These are phyloP conservation scores for Sinocyclocheilus grahami DNA, from an alignment of 2,113 vertebrate species.

Conservation along the genomic window DNA sequence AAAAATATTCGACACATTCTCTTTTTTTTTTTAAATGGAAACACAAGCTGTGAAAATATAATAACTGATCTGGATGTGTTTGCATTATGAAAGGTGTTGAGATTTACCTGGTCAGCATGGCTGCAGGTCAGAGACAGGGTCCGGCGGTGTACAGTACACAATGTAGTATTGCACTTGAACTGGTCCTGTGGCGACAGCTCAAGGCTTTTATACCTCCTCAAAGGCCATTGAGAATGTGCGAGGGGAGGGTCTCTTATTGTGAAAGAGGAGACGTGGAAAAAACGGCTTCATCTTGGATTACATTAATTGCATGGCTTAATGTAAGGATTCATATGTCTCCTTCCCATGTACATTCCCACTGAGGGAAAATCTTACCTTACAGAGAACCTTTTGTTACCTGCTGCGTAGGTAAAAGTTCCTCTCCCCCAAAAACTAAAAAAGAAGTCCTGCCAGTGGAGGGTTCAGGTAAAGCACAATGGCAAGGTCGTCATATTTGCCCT, in stretches of 20 bases:
- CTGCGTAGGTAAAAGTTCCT: conserved; percentile 45
- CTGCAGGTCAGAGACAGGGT: conserved; percentile 56
- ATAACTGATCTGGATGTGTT: not conserved
- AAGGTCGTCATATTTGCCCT: conserved; percentile 11
- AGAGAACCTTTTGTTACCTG: conserved; percentile 60
- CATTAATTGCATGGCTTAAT: conserved; percentile 64
- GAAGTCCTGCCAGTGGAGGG: conserved; percentile 39
- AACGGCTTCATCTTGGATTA: conserved; percentile 58
- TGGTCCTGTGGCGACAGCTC: conserved; percentile 40
- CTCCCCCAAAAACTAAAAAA: not conserved
- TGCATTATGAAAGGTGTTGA: not conserved
- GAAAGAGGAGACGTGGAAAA: conserved; percentile 50
- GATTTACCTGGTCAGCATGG: conserved; percentile 73
- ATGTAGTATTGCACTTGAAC: conserved; percentile 59
- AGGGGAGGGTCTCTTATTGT: conserved; percentile 59
- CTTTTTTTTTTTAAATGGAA: not conserved
- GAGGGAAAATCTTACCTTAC: conserved; percentile 50
- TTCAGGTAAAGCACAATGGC: conserved; percentile 37
- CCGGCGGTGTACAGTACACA: conserved; percentile 56
- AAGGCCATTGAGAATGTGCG: conserved; percentile 54
- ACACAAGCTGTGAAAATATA: not conserved
- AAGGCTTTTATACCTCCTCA: conserved; percentile 61
- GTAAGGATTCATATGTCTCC: conserved; percentile 62
- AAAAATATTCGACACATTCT: not conserved
- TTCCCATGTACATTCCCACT: conserved; percentile 48